Conservation (phyloP, 30 jellyfish, hydroid and myxozoan species). For the Aurelia sp. region DNA sequence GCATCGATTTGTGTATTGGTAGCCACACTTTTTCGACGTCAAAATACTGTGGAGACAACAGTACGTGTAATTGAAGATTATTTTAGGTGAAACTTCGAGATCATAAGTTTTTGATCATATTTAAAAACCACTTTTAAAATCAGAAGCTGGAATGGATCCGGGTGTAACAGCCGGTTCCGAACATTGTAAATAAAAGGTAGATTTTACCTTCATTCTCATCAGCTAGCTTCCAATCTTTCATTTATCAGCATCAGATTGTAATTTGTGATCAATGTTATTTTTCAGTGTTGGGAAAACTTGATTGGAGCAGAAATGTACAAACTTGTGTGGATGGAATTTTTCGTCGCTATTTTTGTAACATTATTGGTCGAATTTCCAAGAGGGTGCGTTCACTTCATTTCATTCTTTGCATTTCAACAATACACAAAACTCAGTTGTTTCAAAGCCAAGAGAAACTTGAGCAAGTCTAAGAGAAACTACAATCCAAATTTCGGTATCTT, state of each 20-base stretch:
- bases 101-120: too few relatives aligned
- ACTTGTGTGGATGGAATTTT: slow-evolving; percentile 61
- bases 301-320: slow-evolving; percentile 74
- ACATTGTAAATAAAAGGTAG: too few relatives aligned
- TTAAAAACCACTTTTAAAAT: too few relatives aligned
- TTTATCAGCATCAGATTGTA: too few relatives aligned
- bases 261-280: background rate
- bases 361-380: slow-evolving; percentile 64
- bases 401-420: background rate
- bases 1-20: slow-evolving; percentile 69
- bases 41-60: background rate
- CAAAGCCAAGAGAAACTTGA: too few relatives aligned
- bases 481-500: too few relatives aligned
- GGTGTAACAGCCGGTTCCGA: too few relatives aligned
- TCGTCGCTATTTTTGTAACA: slow-evolving; percentile 22
- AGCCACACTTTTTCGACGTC: slow-evolving; percentile 39
- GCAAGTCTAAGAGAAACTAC: too few relatives aligned
- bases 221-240: too few relatives aligned
- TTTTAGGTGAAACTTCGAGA: background rate
- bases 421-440: too few relatives aligned
- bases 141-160: too few relatives aligned
- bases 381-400: slow-evolving; percentile 24
- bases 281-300: slow-evolving; percentile 69
- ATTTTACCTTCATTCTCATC: too few relatives aligned
- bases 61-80: background rate